Percentiles rank a stretch among this genome's conserved stretches.
These are phyloP conservation scores for Chromobotia macracanthus DNA, from an alignment of 2,797 vertebrate genomes.

Conservation along the genomic window DNA sequence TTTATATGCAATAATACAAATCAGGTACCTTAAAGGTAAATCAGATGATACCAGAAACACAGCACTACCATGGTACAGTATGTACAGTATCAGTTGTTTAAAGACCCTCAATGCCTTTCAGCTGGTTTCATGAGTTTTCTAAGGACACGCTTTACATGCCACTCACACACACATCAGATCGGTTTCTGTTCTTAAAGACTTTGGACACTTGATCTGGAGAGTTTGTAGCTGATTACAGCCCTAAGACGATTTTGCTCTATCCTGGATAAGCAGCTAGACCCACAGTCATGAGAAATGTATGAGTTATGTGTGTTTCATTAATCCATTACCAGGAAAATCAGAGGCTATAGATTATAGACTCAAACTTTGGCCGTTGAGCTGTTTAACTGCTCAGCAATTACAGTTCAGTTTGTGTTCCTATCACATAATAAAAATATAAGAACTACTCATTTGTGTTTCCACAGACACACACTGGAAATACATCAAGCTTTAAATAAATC, in stretches of 20 bases:
- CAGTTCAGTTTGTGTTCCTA: conserved; percentile 13
- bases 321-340: conserved; percentile 7
- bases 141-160: not conserved
- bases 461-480: conserved; percentile 19
- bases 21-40: too few species aligned
- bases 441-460: conserved; percentile 1
- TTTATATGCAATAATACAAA: too few species aligned
- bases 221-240: conserved; percentile 21
- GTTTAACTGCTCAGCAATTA: conserved; percentile 20
- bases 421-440: conserved; percentile 1
- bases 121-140: too few species aligned
- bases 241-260: conserved; percentile 44
- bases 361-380: not conserved
- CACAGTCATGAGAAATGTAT: conserved; percentile 16
- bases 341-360: conserved; percentile 28
- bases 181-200: conserved; percentile 8
- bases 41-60: too few species aligned
- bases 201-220: not conserved
- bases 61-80: too few species aligned
- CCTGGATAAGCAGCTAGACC: conserved; percentile 35
- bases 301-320: conserved; percentile 12
- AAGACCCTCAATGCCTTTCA: not conserved
- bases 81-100: too few species aligned
- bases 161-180: conserved; percentile 8
- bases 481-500: not conserved